These are phyloP conservation scores for Acropora tenuis DNA, from an alignment of 64 coral and sea anemone genomes.

Conservation along the genomic window DNA sequence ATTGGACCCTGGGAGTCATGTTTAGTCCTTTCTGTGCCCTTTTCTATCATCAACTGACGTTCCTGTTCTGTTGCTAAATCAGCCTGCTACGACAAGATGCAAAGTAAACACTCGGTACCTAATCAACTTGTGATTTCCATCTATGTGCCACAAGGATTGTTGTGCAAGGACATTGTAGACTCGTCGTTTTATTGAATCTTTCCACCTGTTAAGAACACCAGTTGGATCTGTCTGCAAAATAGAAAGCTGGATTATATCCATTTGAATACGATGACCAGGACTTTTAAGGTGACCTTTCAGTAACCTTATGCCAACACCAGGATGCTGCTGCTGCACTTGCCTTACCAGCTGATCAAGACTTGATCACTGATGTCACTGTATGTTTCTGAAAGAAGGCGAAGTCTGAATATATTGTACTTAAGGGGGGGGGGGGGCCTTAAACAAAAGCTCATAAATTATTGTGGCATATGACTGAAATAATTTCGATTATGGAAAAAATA, in stretches of 20 bases:
- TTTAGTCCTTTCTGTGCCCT: neutral
- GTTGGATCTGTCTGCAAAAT: neutral
- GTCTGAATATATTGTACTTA: neutral
- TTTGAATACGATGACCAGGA: neutral
- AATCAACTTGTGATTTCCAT: neutral
- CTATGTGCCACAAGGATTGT: conserved; percentile 32
- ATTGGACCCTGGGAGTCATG: neutral
- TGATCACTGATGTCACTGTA: conserved; percentile 1
- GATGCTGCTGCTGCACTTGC: conserved; percentile 5
- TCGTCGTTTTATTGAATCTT: neutral
- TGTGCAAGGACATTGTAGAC: neutral
- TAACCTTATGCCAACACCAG: conserved; percentile 48
- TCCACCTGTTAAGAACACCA: conserved; percentile 1
- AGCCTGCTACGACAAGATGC: neutral
- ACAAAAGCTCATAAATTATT: neutral
- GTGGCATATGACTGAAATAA: neutral
- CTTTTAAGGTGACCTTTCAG: conserved; percentile 42
- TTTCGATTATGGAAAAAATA: conserved; percentile 15
- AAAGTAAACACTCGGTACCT: neutral
- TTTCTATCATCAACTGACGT: neutral
- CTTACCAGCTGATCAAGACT: too few relatives aligned
- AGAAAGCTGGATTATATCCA: conserved; percentile 1
- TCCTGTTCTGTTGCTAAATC: conserved; percentile 1
- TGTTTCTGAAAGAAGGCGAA: neutral
- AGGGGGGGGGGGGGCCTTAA: neutral